These are phyloP conservation scores for Bicyclus anynana DNA, from an alignment of 1,140 invertebrate genomes.

Conservation along the genomic window DNA sequence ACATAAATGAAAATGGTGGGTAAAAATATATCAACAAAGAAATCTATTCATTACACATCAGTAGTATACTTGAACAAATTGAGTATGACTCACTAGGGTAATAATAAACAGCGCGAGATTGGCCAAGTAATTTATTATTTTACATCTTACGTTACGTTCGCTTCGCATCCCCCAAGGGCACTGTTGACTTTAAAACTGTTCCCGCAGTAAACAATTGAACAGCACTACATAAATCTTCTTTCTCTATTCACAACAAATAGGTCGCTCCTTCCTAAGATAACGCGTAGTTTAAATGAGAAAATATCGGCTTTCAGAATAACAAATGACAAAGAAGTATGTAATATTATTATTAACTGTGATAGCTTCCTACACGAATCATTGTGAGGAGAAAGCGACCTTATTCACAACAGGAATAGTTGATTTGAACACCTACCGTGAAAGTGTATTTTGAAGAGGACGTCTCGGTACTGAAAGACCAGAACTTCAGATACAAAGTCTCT, in stretches of 20 bases:
- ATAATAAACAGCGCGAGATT: conserved; percentile 13
- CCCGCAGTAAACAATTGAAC: not conserved
- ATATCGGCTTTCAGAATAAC: not conserved
- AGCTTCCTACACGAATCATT: too few species aligned
- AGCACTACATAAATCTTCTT: not conserved
- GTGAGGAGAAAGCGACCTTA: too few species aligned
- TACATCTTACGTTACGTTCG: conserved; percentile 6
- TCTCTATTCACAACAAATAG: not conserved
- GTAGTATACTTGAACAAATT: too few species aligned
- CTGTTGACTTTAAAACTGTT: conserved; percentile 1
- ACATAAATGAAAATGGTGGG: too few species aligned
- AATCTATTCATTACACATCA: too few species aligned
- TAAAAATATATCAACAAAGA: too few species aligned
- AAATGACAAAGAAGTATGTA: not conserved
- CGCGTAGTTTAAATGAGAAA: not conserved
- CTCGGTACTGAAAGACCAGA: not conserved
- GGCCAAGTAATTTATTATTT: conserved; percentile 11
- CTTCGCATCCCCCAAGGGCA: not conserved
- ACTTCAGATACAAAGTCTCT: not conserved
- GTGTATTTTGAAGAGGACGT: not conserved
- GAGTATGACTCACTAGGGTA: conserved; percentile 6
- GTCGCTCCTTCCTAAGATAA: not conserved
- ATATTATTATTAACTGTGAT: too few species aligned
- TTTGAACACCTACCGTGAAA: not conserved
- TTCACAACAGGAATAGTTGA: too few species aligned